A percentile compares a stretch with the other conserved stretches of the same genome.
These are phyloP conservation scores for Megalonaias nervosa DNA, from an alignment of 1,140 invertebrate genomes.

Conservation along the genomic window DNA sequence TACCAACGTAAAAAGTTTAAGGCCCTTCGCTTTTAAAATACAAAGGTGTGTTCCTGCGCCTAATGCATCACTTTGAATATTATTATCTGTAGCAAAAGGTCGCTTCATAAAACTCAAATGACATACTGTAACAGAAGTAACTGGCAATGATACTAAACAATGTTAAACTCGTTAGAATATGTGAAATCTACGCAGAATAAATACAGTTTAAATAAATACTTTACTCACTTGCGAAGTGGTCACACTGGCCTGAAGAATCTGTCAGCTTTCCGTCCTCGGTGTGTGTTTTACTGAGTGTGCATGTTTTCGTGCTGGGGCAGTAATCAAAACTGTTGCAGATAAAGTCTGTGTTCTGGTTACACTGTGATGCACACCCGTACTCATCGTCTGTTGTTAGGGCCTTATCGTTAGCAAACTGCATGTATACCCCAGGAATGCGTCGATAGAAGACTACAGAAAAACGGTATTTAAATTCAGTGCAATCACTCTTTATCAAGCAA, in stretches of 20 bases:
- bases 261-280: conserved; percentile 23
- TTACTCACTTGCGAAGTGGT: conserved; percentile 30
- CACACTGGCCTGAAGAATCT: conserved; percentile 15
- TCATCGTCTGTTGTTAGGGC: conserved; percentile 5
- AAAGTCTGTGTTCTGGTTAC: conserved; percentile 1
- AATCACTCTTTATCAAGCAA: no score
- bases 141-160: no score
- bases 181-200: no score
- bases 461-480: no score
- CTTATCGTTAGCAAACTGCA: conserved; percentile 22
- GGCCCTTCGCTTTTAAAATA: no score
- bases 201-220: background rate
- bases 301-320: conserved; percentile 14
- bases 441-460: conserved; percentile 26
- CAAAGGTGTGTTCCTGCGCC: no score
- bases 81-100: no score
- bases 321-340: conserved; percentile 34
- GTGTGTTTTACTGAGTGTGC: conserved; percentile 25
- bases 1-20: no score
- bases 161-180: no score
- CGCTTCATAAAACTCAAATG: no score
- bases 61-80: no score
- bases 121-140: no score
- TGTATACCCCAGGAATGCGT: conserved; percentile 1
- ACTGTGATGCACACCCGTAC: conserved; percentile 18